Percentiles rank a stretch among this genome's conserved stretches.
These are phyloP conservation scores for Eupeodes latifasciatus DNA, from an alignment of 2,888 invertebrate genomes.

Conservation along the genomic window DNA sequence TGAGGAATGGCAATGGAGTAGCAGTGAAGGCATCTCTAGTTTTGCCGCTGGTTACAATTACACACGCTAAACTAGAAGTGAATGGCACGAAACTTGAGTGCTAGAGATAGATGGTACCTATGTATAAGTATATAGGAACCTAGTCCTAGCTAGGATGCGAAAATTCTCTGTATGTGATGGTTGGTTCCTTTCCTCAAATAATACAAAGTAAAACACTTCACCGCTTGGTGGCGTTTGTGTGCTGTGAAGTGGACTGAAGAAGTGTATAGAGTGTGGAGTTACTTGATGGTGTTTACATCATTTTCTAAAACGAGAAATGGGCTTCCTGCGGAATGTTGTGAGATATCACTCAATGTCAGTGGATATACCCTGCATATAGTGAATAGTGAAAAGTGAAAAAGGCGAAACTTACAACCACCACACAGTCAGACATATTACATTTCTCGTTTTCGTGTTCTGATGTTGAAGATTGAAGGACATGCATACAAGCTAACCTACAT, in stretches of 20 bases:
- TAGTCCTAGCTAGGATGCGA: constrained; percentile 20
- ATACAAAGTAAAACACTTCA: constrained; percentile 40
- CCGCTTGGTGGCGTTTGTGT: background rate
- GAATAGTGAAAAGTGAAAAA: constrained; percentile 64
- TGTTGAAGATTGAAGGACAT: constrained; percentile 39
- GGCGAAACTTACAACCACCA: constrained; percentile 35
- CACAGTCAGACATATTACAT: constrained; percentile 24
- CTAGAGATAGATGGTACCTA: constrained; percentile 49
- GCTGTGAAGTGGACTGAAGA: too few relatives aligned
- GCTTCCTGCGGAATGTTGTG: constrained; percentile 63
- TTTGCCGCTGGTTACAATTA: constrained; percentile 67
- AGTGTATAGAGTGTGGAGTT: constrained; percentile 1
- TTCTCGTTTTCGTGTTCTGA: background rate
- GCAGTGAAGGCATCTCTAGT: constrained; percentile 7
- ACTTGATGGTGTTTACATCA: constrained; percentile 48
- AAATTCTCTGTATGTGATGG: constrained; percentile 37
- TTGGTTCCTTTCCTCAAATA: constrained; percentile 25
- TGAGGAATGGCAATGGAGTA: constrained; percentile 22
- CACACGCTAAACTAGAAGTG: constrained; percentile 63
- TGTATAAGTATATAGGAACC: too few relatives aligned
- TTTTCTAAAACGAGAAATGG: constrained; percentile 58
- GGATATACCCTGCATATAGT: background rate
- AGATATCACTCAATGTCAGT: constrained; percentile 74
- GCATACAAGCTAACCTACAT: constrained; percentile 53
- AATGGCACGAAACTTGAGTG: constrained; percentile 54